Base-by-base conservation (phyloP, 92 coral and sea anemone species). In the Epizoanthus fatuus region DNA sequence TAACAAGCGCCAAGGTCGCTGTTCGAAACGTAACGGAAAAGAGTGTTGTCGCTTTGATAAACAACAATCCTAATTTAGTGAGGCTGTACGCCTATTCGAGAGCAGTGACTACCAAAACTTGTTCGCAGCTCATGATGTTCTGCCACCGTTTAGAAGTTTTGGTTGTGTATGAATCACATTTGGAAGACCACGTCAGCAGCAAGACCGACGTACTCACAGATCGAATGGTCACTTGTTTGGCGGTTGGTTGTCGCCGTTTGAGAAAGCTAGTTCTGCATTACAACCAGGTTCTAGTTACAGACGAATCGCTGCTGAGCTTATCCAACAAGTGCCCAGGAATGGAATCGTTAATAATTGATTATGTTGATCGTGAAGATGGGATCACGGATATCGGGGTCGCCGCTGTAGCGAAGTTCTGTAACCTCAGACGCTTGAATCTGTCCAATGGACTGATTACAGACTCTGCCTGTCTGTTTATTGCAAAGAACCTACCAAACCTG, bases 361-460 rank as follows among this genome's bases (percentile, higher is more conserved):
- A 96, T 57, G 94, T 98, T 73, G 98, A 95, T 72, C 90, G 81
- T 55, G 92, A 95, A 81, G 89, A 93, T 60, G 95, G 91, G 51
- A 92, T 97, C 39, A 94, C 98, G 5, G 99, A 97, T 76, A 75
- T 87, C 72, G 99, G 98, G 8, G 88, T 97, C 76, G 88, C 89
- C 59, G 96, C 99, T 13, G 87, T 97, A 53, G 97, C 96, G 42
- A 88, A 92, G 49, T 86, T 92, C 53, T 94, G 96, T 84, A 93
- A 97, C 86, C 84, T 97, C 45, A 88, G 89, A 69, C 94, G 95
- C 77, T 80, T 97, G 90, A 93, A 92, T 78, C 78, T 97, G 71
- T 94, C 98, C 3, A 96, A 97, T 67, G 98, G 99, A 15, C 93
- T 86, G n/a, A 93, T 95, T 3, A 91, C 97, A 15, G 99, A 97